A percentile compares a stretch with the other conserved stretches of the same genome.
Evolutionary conservation across 2,797 vertebrate genomes (phyloP).

Genomic region (Alectoris magna): DNA sequence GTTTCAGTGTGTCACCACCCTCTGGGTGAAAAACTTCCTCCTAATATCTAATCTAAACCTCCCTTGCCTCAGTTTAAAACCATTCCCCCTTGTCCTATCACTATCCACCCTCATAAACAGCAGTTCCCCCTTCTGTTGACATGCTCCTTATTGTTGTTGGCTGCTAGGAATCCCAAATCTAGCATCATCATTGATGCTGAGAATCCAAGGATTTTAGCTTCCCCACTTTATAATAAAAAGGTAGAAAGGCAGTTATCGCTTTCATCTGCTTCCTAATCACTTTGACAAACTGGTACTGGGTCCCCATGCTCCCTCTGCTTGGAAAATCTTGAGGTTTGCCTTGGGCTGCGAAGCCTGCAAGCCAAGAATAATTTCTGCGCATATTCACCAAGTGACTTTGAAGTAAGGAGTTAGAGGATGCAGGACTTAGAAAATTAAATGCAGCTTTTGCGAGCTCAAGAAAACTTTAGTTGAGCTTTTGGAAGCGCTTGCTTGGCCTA

Average conservation of each 20-base stretch:
- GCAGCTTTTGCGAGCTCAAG: no score
- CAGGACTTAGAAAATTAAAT: no score
- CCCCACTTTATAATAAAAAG: background rate
- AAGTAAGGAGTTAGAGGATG: no score
- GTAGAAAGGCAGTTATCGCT: background rate
- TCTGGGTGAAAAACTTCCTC: no score
- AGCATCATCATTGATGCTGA: background rate
- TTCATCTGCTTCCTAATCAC: background rate
- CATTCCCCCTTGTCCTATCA: no score
- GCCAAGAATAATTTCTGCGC: background rate
- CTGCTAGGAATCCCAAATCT: background rate
- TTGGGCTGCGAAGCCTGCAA: background rate
- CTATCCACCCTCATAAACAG: no score
- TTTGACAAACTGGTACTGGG: background rate
- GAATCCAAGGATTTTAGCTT: background rate
- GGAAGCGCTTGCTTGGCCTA: no score
- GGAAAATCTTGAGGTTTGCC: background rate
- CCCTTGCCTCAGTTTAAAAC: no score
- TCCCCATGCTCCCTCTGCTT: background rate
- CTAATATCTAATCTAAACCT: no score
- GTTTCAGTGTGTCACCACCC: no score
- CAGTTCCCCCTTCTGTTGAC: no score
- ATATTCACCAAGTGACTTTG: background rate
- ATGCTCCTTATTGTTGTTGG: background rate
- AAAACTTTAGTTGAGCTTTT: no score